Evolutionary conservation across 1,140 invertebrate genomes (phyloP).

Genomic region (Drosophila varians): DNA sequence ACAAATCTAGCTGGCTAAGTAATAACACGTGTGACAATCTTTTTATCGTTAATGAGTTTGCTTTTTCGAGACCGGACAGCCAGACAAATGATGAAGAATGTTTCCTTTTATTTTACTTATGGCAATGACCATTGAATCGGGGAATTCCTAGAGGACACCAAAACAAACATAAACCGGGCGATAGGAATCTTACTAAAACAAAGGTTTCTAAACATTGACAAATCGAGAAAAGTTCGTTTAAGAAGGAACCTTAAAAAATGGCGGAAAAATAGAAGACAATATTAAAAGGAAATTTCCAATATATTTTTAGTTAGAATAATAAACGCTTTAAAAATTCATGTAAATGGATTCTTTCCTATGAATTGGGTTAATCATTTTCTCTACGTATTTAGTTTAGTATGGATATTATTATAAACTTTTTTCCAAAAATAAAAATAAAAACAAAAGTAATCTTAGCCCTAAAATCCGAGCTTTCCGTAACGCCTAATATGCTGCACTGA

Average conservation of each 20-base stretch:
- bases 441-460: background rate
- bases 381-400: too few relatives aligned
- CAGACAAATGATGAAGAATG: slow-evolving; percentile 15
- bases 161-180: slow-evolving; percentile 11
- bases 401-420: too few relatives aligned
- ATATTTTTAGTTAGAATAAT: too few relatives aligned
- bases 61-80: slow-evolving; percentile 8
- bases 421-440: background rate
- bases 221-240: background rate
- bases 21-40: slow-evolving; percentile 35
- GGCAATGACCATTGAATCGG: background rate
- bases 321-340: too few relatives aligned
- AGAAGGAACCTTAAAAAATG: background rate
- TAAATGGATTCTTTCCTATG: too few relatives aligned
- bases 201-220: slow-evolving; percentile 20
- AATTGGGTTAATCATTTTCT: too few relatives aligned
- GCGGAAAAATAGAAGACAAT: too few relatives aligned
- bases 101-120: slow-evolving; percentile 1
- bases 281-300: too few relatives aligned
- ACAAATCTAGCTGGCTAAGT: slow-evolving; percentile 17
- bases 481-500: background rate
- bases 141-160: slow-evolving; percentile 8
- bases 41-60: slow-evolving; percentile 43
- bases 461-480: background rate
- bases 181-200: slow-evolving; percentile 24